phyloP scores from a whole-genome alignment of 2,797 vertebrate species.

The Decapterus maruadsi region DNA sequence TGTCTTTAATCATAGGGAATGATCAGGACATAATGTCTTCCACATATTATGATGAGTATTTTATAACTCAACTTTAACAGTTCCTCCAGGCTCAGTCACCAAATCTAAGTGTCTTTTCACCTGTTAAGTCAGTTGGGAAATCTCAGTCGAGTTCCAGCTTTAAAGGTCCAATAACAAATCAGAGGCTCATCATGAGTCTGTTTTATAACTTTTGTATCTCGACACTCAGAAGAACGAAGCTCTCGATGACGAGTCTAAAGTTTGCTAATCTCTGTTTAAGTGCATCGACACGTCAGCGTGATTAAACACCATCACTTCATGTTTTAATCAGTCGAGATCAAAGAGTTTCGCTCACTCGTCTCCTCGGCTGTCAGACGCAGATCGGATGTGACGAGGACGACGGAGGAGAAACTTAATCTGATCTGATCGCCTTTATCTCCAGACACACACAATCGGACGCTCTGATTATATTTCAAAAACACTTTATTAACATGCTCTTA shows the following conservation, averaged over 20 bases:
- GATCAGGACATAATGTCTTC: too few species aligned
- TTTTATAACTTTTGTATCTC: neutral
- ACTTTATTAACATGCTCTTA: slow-evolving; percentile 56
- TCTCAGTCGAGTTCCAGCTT: neutral
- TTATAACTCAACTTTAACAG: too few species aligned
- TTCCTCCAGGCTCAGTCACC: neutral
- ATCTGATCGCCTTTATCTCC: neutral
- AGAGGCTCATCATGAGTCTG: neutral
- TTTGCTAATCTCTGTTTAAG: neutral
- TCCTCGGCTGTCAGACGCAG: neutral
- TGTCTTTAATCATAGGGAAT: too few species aligned
- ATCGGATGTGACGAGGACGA: neutral
- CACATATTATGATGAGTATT: too few species aligned
- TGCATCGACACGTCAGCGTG: neutral
- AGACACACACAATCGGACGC: neutral
- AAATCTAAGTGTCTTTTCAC: neutral
- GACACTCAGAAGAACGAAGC: neutral
- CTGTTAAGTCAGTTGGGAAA: neutral
- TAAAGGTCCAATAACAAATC: neutral
- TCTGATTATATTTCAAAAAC: slow-evolving; percentile 41
- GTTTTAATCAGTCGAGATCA: slow-evolving; percentile 29
- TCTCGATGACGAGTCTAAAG: neutral
- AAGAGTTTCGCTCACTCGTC: neutral
- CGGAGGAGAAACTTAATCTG: slow-evolving; percentile 1
- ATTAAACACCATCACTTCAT: slow-evolving; percentile 4